phyloP scores from a whole-genome alignment of 2,888 invertebrate species.

The Cheilosia grossa region DNA sequence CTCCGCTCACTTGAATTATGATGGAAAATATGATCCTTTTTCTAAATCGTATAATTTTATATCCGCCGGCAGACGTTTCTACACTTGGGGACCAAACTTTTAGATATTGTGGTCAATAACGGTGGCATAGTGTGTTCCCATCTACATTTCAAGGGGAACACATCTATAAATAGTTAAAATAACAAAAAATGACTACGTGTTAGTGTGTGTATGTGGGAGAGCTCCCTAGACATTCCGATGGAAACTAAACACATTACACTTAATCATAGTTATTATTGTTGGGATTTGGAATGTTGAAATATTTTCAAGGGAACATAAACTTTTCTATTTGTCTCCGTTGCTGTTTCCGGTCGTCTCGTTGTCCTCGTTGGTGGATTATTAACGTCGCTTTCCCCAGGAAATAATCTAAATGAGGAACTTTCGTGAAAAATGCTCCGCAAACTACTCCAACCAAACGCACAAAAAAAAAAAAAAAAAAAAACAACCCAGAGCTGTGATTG shows the following conservation, averaged over 20 bases:
- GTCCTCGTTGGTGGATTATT: conserved; percentile 40
- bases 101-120: conserved; percentile 11
- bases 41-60: conserved; percentile 28
- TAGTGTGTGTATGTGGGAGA: not conserved
- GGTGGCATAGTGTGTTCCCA: not conserved
- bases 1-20: conserved; percentile 17
- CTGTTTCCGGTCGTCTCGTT: conserved; percentile 45
- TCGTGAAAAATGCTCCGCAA: conserved; percentile 49
- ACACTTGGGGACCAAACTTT: conserved; percentile 10
- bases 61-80: conserved; percentile 11
- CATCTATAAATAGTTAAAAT: not conserved
- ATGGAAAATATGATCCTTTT: conserved; percentile 5
- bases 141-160: conserved; percentile 1
- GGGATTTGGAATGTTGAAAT: conserved; percentile 61
- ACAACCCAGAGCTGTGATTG: conserved; percentile 34
- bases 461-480: not conserved
- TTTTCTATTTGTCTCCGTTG: conserved; percentile 55
- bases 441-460: conserved; percentile 33
- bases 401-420: conserved; percentile 57
- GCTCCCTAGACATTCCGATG: not conserved
- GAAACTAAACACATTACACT: conserved; percentile 56
- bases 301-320: conserved; percentile 57
- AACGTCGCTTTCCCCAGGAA: conserved; percentile 39
- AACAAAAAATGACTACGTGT: not conserved
- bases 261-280: conserved; percentile 58